Conservation (phyloP, 1,140 invertebrate genomes). For the Polyergus mexicanus region DNA sequence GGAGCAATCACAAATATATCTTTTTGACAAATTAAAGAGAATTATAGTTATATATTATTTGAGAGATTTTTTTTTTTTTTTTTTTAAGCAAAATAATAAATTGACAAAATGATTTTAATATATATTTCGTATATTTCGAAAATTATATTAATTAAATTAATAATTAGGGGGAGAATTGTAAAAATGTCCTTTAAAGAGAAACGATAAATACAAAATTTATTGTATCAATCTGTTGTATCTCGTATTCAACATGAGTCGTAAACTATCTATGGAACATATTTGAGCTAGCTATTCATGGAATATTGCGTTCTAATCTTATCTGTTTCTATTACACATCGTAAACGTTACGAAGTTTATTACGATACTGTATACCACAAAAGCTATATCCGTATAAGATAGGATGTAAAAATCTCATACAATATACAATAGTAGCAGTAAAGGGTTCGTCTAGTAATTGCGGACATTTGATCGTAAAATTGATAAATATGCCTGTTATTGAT, state of each 20-base stretch:
- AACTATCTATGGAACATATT: conserved; percentile 7
- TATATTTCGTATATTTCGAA: neutral
- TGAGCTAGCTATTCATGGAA: neutral
- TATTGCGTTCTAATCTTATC: conserved; percentile 37
- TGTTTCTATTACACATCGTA: neutral
- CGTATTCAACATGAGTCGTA: neutral
- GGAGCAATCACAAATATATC: neutral
- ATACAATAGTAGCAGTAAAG: neutral
- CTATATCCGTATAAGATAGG: neutral
- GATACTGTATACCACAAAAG: neutral
- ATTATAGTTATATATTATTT: neutral
- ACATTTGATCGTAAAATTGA: conserved; percentile 7
- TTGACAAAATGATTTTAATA: neutral
- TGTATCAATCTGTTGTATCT: neutral
- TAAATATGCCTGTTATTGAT: conserved; percentile 24
- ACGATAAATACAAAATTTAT: neutral
- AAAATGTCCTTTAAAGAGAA: neutral
- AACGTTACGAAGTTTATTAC: neutral
- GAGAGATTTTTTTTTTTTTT: neutral
- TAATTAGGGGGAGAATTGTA: neutral
- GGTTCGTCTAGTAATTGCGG: conserved; percentile 4
- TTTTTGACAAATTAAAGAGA: neutral
- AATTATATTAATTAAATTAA: too few species aligned
- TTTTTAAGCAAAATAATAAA: neutral
- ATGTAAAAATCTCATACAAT: neutral